Conservation (phyloP, 2,113 vertebrate species). For the Polyodon spathula region DNA sequence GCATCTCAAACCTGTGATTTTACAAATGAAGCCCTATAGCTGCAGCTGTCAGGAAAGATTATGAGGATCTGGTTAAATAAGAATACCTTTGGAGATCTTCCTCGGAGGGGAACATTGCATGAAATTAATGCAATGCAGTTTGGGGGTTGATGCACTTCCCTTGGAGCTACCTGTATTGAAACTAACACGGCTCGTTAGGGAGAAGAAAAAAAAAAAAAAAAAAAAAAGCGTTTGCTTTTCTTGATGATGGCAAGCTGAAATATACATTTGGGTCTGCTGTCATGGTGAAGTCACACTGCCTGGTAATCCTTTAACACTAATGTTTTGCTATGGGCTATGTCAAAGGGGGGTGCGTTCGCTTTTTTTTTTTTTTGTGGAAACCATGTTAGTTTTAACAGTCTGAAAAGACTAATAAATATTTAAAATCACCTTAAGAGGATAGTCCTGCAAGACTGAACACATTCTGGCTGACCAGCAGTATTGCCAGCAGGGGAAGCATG, state of each 20-base stretch:
- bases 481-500: conserved; percentile 3
- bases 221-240: background rate
- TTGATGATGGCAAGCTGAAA: no score
- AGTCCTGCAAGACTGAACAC: conserved; percentile 19
- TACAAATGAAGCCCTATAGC: conserved; percentile 50
- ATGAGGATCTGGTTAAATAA: conserved; percentile 38
- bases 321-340: conserved; percentile 3
- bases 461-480: conserved; percentile 17
- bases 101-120: conserved; percentile 36
- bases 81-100: conserved; percentile 37
- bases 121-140: conserved; percentile 35
- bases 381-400: conserved; percentile 37
- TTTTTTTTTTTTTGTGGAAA: conserved; percentile 29
- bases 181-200: conserved; percentile 31
- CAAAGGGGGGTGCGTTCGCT: conserved; percentile 7
- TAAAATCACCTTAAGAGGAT: conserved; percentile 29
- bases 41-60: conserved; percentile 57
- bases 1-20: conserved; percentile 53
- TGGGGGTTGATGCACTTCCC: conserved; percentile 26
- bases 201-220: conserved; percentile 1
- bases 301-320: background rate
- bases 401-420: conserved; percentile 33
- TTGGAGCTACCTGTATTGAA: conserved; percentile 32
- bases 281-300: background rate
- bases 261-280: no score